These are phyloP conservation scores for Cettia cetti DNA, from an alignment of 2,113 vertebrate species.

Conservation along the genomic window DNA sequence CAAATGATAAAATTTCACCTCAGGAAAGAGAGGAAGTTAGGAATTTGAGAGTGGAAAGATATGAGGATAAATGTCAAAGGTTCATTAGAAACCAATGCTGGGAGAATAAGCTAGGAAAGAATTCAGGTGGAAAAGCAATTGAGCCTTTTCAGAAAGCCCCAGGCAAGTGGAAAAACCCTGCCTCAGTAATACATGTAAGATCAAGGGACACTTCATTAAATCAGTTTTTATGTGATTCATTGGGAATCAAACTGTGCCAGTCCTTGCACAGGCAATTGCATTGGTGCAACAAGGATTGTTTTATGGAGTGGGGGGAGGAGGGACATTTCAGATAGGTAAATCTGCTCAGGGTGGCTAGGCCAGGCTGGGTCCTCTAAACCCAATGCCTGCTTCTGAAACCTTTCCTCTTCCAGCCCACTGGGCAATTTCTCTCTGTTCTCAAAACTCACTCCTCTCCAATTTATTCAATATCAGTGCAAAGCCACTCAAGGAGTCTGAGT, in stretches of 20 bases:
- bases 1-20: slow-evolving; percentile 29
- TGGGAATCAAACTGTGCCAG: not conserved
- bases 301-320: not conserved
- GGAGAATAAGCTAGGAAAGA: not conserved
- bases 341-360: not conserved
- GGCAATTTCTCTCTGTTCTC: not conserved
- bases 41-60: not conserved
- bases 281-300: not conserved
- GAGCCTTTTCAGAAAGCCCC: slow-evolving; percentile 18
- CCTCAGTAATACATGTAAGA: not conserved
- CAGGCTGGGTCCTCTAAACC: not conserved
- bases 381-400: not conserved
- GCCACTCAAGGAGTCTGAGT: slow-evolving; percentile 2
- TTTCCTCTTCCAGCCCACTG: not conserved
- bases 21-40: not conserved
- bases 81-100: not conserved
- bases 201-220: slow-evolving; percentile 20
- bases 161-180: not conserved
- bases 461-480: slow-evolving; percentile 31
- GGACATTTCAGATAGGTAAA: not conserved
- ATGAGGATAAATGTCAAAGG: slow-evolving; percentile 1
- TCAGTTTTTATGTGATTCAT: not conserved
- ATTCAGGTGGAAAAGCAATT: not conserved
- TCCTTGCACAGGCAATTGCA: not conserved
- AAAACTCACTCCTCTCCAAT: slow-evolving; percentile 4